These are phyloP conservation scores for Alethe castanea DNA, from an alignment of 2,113 vertebrate genomes.

Conservation along the genomic window DNA sequence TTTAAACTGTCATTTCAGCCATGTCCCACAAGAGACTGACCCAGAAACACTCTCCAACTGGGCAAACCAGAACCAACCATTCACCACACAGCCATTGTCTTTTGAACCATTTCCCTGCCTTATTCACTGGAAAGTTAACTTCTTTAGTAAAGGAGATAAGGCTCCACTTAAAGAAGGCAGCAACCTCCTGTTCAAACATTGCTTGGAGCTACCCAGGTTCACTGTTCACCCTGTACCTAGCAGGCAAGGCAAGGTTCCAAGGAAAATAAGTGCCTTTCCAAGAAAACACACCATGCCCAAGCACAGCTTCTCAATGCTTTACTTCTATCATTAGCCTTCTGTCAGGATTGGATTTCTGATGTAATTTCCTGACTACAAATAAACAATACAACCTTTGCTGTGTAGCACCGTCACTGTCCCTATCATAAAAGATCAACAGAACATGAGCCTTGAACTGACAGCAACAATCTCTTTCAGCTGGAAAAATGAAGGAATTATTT, in stretches of 20 bases:
- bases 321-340: background rate
- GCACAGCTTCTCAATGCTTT: background rate
- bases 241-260: background rate
- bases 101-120: background rate
- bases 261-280: background rate
- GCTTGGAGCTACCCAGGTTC: background rate
- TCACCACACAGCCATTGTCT: rapidly evolving
- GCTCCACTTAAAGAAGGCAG: background rate
- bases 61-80: rapidly evolving
- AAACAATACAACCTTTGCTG: background rate
- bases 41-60: background rate
- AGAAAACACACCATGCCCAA: background rate
- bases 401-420: background rate
- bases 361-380: background rate
- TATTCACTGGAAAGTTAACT: background rate
- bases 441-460: background rate
- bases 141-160: background rate
- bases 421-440: background rate
- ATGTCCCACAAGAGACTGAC: background rate
- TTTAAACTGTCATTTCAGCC: background rate
- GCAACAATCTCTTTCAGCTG: background rate
- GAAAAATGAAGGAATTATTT: background rate
- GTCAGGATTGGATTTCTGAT: background rate
- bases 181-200: background rate
- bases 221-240: background rate